Evolutionary conservation across 2,888 invertebrate genomes (phyloP), one percentile per base, ranked within the genome.

Genomic region (Caenorhabditis sp.): DNA sequence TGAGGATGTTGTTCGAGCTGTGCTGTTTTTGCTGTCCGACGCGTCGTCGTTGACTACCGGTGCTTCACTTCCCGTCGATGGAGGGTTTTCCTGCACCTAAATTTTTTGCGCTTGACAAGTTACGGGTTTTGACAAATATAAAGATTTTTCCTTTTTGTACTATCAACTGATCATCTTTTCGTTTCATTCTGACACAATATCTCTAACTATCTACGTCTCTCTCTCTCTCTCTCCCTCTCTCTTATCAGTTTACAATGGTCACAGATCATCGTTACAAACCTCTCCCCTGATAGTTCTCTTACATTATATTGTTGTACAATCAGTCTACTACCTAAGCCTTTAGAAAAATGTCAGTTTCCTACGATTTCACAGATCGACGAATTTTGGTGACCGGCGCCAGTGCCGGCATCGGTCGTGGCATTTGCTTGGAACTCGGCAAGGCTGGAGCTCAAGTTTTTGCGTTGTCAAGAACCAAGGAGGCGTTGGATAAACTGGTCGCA

Each of bases 1-100:
- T 3, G 89, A 91, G 21, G 95, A 96, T 85, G 94, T 95, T 1
- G 92, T 93, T 0, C 91, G 93, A 85, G 91, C 92, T 0, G 91
- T 94, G n/a, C 82, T 93, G 55, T 96, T 92, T 88, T 90, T 96
- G 59, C 90, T 96, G 50, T 93, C 94, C 85, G 92, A 93, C 81
- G 91, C 92, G 81, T 91, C 95, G 3, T 92, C 92, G 65, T 94
- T 94, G 92, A 92, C 94, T 62, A 93, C 91, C 71, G 95, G 95
- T 5, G 91, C 91, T 14, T 90, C 91, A 54, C 88, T 95, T 49
- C 92, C 93, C 0, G 90, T 95, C n/a, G 95, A 95, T 87, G 95
- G 95, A 54, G 95, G 95, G 69, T 91, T 90, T 21, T 64, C 68
- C 2, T 58, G 54, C 36, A 73, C 66, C 49, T 69, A 58, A 64